Evolutionary conservation across 2,797 vertebrate genomes (phyloP).

Genomic region (Tangara arthus): DNA sequence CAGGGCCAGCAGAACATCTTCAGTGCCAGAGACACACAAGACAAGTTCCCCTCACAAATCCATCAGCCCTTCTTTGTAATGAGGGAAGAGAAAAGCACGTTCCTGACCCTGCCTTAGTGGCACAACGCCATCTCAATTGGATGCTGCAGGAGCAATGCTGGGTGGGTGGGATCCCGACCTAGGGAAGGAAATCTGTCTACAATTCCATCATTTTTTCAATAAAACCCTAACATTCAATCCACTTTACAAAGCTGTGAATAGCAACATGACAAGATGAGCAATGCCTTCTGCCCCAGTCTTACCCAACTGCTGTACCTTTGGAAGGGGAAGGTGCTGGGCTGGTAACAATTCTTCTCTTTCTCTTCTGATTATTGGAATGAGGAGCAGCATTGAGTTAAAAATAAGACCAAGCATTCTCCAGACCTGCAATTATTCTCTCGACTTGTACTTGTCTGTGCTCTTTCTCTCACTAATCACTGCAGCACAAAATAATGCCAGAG

Average conservation of each 20-base stretch:
- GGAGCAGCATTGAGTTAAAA: not conserved
- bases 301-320: not conserved
- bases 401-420: not conserved
- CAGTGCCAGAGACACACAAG: not conserved
- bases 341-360: not conserved
- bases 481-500: not conserved
- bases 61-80: not conserved
- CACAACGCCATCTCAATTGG: fast-evolving
- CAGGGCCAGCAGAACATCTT: not conserved
- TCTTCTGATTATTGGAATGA: not conserved
- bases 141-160: not conserved
- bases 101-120: not conserved
- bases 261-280: not conserved
- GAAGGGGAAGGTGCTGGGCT: not conserved
- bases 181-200: not conserved
- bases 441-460: not conserved
- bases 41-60: not conserved
- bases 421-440: not conserved
- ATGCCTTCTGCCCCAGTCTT: fast-evolving
- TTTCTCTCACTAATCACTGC: not conserved
- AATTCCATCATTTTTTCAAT: not conserved
- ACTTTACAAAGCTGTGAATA: not conserved
- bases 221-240: not conserved
- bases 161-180: not conserved
- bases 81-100: not conserved